These are phyloP conservation scores for Ciconia boyciana DNA, from an alignment of 2,113 vertebrate genomes.

Conservation along the genomic window DNA sequence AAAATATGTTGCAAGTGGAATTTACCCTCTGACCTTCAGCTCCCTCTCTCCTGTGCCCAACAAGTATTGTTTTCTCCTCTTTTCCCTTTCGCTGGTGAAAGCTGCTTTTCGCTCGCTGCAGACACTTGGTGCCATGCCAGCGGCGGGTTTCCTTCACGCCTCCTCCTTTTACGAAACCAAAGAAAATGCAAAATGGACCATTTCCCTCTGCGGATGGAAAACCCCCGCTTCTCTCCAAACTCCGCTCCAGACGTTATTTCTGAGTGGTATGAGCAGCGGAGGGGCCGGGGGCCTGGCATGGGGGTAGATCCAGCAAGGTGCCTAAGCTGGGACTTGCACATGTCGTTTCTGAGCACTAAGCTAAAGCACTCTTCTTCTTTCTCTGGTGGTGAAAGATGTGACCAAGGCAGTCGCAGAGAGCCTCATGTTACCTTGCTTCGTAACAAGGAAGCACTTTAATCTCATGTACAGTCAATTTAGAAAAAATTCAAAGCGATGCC, in stretches of 20 bases:
- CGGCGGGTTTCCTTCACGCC: background rate
- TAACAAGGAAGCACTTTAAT: background rate
- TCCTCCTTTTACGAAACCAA: background rate
- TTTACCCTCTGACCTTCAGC: conserved; percentile 64
- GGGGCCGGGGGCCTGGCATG: background rate
- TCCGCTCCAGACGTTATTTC: accelerated
- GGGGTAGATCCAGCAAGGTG: background rate
- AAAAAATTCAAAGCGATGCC: background rate
- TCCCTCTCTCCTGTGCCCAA: conserved; percentile 62
- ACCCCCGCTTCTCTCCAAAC: background rate
- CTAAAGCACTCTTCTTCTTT: background rate
- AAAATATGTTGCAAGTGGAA: conserved; percentile 62
- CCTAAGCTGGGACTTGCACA: accelerated
- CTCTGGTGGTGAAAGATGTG: background rate
- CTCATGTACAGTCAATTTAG: background rate
- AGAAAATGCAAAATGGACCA: background rate
- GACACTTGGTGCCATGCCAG: background rate
- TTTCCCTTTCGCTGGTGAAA: background rate
- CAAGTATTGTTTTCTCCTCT: conserved; percentile 55
- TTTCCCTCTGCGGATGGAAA: background rate
- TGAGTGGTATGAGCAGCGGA: accelerated
- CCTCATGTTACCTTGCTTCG: accelerated
- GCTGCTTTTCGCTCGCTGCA: background rate
- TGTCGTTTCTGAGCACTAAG: background rate
- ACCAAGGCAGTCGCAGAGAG: background rate